Base-by-base conservation (phyloP, 2,113 vertebrate genomes). In the Nothoprocta perdicaria region DNA sequence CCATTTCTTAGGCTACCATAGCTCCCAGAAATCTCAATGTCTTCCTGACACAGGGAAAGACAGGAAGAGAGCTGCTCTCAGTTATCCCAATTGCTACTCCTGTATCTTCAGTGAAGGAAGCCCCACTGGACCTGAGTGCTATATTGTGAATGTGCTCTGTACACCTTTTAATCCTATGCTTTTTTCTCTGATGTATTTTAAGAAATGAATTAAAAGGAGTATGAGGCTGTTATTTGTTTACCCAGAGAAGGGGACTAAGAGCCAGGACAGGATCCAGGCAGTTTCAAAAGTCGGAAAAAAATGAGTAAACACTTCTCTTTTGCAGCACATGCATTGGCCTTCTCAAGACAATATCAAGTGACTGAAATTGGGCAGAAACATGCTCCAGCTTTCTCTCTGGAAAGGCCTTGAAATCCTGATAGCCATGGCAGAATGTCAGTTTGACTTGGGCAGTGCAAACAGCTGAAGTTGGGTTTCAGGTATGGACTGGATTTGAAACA, bases 181-280 rank as follows among this genome's bases (percentile, higher is more conserved):
- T 80, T 35, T 41, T 2, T 68, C 16, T 73, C 62, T 27, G 15
- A 14, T 46, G n/a, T 35, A 31, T 3, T 55, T 61, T 61, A 69
- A 41, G 41, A 68, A 27, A 15, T 24, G 23, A 33, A 10, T 69
- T 69, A 78, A 41, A 23, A 78, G 29, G 24, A 46, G 73, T 29
- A 14, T 31, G 24, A 0, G 0, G 21, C 14, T 69, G 18, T 38
- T 38, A n/a, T n/a, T 45, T 76, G 29, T 22, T 60, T 86, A 61
- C 18, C 33, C 43, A 43, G 6, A 38, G 8, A 22, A 65, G 8
- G 0, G 1, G 33, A 12, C 57, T 43, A 1, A 1, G 43, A 78
- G 31, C 27, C 7, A 41, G 45, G n/a, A 74, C 16, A n/a, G 8
- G 45, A 79, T 50, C 58, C 46, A 38, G 13, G 6, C 9, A 58